Evolutionary conservation across 1,140 invertebrate genomes (phyloP).

Genomic region (Tetramorium parvispinum): DNA sequence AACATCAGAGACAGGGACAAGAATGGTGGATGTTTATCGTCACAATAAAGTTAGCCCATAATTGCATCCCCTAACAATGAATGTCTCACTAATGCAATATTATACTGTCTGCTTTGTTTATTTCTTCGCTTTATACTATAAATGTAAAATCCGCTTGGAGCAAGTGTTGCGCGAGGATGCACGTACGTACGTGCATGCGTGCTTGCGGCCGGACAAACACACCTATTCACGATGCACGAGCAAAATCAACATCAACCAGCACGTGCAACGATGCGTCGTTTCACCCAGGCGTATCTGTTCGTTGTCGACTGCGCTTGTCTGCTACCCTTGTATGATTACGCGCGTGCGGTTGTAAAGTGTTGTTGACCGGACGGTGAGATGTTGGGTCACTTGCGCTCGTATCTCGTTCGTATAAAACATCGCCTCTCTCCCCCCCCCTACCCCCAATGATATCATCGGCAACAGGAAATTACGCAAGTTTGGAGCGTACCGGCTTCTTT

Average conservation of each 20-base stretch:
- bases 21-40: not conserved
- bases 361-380: slow-evolving; percentile 44
- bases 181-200: slow-evolving; percentile 25
- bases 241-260: slow-evolving; percentile 66
- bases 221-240: slow-evolving; percentile 32
- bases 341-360: slow-evolving; percentile 26
- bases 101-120: slow-evolving; percentile 43
- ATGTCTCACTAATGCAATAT: slow-evolving; percentile 44
- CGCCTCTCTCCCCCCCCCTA: not conserved
- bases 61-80: slow-evolving; percentile 20
- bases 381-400: not conserved
- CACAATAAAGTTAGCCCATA: slow-evolving; percentile 6
- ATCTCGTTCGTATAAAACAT: slow-evolving; percentile 14
- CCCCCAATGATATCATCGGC: not conserved
- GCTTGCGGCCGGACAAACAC: slow-evolving; percentile 50
- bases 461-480: slow-evolving; percentile 13
- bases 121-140: slow-evolving; percentile 20
- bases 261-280: slow-evolving; percentile 38
- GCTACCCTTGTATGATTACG: slow-evolving; percentile 55
- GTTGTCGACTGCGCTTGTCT: slow-evolving; percentile 49
- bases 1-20: not conserved
- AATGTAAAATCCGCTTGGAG: slow-evolving; percentile 61
- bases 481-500: not conserved
- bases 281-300: slow-evolving; percentile 37
- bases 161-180: slow-evolving; percentile 8